Evolutionary conservation across 2,888 invertebrate genomes (phyloP).

Genomic region (Raillietiella orientalis): DNA sequence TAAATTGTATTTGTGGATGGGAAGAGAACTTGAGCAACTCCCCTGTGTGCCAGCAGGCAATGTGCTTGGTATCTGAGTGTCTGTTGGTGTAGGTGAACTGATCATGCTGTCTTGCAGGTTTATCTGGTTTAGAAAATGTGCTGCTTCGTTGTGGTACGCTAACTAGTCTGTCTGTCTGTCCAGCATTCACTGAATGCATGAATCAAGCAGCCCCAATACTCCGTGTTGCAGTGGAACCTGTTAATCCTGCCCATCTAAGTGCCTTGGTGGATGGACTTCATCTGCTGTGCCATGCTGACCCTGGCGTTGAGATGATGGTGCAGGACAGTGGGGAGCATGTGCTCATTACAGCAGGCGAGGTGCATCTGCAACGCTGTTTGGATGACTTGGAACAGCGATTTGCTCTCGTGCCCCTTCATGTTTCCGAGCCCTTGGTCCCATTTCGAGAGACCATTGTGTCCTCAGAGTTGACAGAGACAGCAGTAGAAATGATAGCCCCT

Average conservation of each 20-base stretch:
- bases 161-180: conserved; percentile 41
- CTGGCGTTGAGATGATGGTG: conserved; percentile 50
- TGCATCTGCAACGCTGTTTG: conserved; percentile 79
- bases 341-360: conserved; percentile 76
- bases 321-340: conserved; percentile 88
- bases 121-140: conserved; percentile 50
- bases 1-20: conserved; percentile 65
- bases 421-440: conserved; percentile 82
- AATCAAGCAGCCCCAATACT: conserved; percentile 49
- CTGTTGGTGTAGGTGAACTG: too few species aligned
- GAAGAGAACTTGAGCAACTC: conserved; percentile 48
- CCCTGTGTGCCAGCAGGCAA: conserved; percentile 60
- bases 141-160: conserved; percentile 69
- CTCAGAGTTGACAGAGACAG: too few species aligned
- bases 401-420: conserved; percentile 52
- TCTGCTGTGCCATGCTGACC: conserved; percentile 70
- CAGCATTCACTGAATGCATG: conserved; percentile 52
- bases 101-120: conserved; percentile 18
- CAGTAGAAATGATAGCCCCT: too few species aligned
- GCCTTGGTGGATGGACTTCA: conserved; percentile 26
- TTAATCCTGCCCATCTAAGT: conserved; percentile 32
- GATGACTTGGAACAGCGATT: conserved; percentile 53
- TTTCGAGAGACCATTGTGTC: conserved; percentile 72
- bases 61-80: conserved; percentile 28
- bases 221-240: conserved; percentile 70